A percentile compares a stretch with the other conserved stretches of the same genome.
These are phyloP conservation scores for Cerastis rubricosa DNA, from an alignment of 2,888 invertebrate genomes.

Conservation along the genomic window DNA sequence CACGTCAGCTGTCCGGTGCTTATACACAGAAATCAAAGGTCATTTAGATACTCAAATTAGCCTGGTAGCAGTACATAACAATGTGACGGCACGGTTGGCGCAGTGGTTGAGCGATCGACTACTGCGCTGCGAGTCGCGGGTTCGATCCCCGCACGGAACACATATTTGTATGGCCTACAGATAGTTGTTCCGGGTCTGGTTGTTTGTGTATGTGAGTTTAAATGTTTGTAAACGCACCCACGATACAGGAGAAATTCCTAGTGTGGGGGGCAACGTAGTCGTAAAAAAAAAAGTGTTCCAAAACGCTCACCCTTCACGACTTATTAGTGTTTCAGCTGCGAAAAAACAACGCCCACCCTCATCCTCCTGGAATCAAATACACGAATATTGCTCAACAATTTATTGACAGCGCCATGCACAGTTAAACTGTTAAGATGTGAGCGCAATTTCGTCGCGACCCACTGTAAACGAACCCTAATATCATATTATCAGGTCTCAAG, in stretches of 20 bases:
- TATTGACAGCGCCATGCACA: neutral
- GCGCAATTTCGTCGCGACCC: neutral
- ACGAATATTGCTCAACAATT: neutral
- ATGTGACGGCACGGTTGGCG: no score
- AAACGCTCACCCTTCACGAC: neutral
- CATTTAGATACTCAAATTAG: neutral
- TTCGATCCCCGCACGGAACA: no score
- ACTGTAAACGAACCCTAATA: slow-evolving; percentile 2
- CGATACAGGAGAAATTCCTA: no score
- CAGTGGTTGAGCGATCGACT: no score
- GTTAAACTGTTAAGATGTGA: neutral
- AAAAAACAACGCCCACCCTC: neutral
- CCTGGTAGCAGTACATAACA: no score
- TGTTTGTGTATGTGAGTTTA: no score
- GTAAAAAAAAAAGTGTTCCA: neutral
- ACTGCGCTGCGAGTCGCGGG: no score
- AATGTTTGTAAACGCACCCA: no score
- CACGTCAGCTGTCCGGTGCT: neutral
- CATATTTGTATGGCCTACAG: no score
- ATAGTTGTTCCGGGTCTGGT: no score
- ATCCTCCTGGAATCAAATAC: neutral
- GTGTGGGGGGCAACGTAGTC: no score
- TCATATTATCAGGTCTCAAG: slow-evolving; percentile 46
- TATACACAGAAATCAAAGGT: neutral
- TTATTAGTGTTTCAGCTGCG: neutral